Conservation (phyloP, 1,140 invertebrate genomes). For the Solen grandis region DNA sequence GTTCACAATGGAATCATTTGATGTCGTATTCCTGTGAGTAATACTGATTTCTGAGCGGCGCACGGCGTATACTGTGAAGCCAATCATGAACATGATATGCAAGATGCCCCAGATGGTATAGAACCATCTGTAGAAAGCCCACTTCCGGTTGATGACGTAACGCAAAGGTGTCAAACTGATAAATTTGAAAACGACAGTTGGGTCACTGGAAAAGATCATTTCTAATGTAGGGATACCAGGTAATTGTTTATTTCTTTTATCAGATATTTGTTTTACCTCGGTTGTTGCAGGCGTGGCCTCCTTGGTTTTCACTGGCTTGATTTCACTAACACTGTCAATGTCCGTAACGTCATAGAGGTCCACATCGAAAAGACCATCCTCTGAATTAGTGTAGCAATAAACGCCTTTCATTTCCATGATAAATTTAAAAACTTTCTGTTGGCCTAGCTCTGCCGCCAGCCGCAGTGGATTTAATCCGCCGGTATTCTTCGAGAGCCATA, state of each 20-base stretch:
- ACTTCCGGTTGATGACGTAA: slow-evolving; percentile 43
- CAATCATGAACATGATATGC: slow-evolving; percentile 47
- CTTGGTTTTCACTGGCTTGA: background rate
- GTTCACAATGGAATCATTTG: background rate
- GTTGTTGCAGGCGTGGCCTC: background rate
- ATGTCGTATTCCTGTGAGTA: background rate
- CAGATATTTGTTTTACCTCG: background rate
- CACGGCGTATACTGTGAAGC: slow-evolving; percentile 15
- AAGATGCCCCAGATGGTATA: slow-evolving; percentile 14
- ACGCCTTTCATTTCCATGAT: slow-evolving; percentile 65
- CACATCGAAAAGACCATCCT: slow-evolving; percentile 64
- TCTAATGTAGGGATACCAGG: slow-evolving; percentile 24
- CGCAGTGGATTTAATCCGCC: slow-evolving; percentile 62
- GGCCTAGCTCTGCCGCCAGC: slow-evolving; percentile 63
- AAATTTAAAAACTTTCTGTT: slow-evolving; percentile 59
- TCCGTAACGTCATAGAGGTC: slow-evolving; percentile 66
- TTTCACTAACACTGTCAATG: slow-evolving; percentile 47
- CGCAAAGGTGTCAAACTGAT: slow-evolving; percentile 30
- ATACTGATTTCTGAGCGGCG: background rate
- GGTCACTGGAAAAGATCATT: slow-evolving; percentile 34
- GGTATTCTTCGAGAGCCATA: slow-evolving; percentile 66
- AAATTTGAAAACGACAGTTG: slow-evolving; percentile 28
- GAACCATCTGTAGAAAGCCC: slow-evolving; percentile 38
- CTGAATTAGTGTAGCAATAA: slow-evolving; percentile 59
- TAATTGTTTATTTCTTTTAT: background rate